phyloP scores from a whole-genome alignment of 1,140 invertebrate species.

The Lepeophtheirus salmonis region DNA sequence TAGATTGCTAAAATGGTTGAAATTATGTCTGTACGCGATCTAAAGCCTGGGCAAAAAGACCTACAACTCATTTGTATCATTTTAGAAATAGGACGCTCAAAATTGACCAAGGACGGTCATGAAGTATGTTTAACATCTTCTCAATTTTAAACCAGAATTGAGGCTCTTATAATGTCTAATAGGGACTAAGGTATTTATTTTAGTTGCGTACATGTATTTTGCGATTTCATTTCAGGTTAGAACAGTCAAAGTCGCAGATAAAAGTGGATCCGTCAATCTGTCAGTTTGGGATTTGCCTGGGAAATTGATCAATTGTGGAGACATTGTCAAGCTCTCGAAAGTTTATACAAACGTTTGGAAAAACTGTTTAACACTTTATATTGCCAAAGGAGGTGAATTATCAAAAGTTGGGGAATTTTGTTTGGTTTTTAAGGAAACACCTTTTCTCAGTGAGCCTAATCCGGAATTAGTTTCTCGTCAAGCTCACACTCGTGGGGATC shows the following conservation, averaged over 20 bases:
- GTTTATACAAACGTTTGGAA: conserved; percentile 77
- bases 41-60: conserved; percentile 72
- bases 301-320: conserved; percentile 58
- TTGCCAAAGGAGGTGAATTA: conserved; percentile 67
- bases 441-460: conserved; percentile 78
- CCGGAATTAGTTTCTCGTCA: conserved; percentile 25
- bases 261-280: conserved; percentile 71
- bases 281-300: conserved; percentile 91
- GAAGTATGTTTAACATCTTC: conserved; percentile 35
- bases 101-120: conserved; percentile 76
- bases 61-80: conserved; percentile 79
- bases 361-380: conserved; percentile 70
- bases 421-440: conserved; percentile 62
- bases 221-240: too few species aligned
- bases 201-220: not conserved
- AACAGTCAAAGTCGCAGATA: conserved; percentile 81
- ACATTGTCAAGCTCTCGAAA: conserved; percentile 72
- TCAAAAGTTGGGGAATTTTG: conserved; percentile 50
- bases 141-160: conserved; percentile 25
- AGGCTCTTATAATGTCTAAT: not conserved
- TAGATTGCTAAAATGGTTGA: too few species aligned
- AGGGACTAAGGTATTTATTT: not conserved
- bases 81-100: conserved; percentile 65
- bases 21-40: conserved; percentile 52
- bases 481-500: too few species aligned